A percentile compares a stretch with the other conserved stretches of the same genome.
These are phyloP conservation scores for Anastrepha obliqua DNA, from an alignment of 1,140 invertebrate genomes.

Conservation along the genomic window DNA sequence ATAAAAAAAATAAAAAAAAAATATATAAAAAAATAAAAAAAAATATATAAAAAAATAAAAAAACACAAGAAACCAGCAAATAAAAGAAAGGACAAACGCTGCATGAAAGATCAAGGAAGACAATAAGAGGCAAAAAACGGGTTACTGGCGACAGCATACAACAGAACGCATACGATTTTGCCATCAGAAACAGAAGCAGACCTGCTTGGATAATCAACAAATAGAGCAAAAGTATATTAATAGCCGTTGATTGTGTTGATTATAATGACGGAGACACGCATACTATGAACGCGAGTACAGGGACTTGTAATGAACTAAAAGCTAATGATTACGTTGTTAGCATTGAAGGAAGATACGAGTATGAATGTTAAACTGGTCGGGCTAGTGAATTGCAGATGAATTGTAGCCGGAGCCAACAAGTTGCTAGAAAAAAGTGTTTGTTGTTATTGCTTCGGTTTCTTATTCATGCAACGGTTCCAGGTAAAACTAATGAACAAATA, in stretches of 20 bases:
- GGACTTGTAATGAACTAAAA: neutral
- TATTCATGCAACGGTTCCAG: conserved; percentile 23
- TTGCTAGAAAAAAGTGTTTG: neutral
- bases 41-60: too few relatives aligned
- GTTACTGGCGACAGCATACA: neutral
- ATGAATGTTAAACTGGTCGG: neutral
- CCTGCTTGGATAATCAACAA: conserved; percentile 33
- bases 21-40: too few relatives aligned
- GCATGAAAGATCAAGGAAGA: neutral
- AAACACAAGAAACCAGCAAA: neutral
- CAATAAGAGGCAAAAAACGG: neutral
- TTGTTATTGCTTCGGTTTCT: neutral
- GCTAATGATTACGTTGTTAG: conserved; percentile 43
- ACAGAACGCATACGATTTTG: neutral
- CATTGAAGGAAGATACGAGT: neutral
- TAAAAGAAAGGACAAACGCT: neutral
- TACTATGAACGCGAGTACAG: neutral
- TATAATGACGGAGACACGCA: neutral
- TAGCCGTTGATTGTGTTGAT: neutral
- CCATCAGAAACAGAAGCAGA: neutral
- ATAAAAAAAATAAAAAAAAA: neutral
- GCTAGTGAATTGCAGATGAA: neutral
- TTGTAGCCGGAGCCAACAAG: neutral
- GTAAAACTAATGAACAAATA: conserved; percentile 43
- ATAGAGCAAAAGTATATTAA: conserved; percentile 15